Conservation (phyloP, 2,113 vertebrate genomes). For the Clarias gariepinus region DNA sequence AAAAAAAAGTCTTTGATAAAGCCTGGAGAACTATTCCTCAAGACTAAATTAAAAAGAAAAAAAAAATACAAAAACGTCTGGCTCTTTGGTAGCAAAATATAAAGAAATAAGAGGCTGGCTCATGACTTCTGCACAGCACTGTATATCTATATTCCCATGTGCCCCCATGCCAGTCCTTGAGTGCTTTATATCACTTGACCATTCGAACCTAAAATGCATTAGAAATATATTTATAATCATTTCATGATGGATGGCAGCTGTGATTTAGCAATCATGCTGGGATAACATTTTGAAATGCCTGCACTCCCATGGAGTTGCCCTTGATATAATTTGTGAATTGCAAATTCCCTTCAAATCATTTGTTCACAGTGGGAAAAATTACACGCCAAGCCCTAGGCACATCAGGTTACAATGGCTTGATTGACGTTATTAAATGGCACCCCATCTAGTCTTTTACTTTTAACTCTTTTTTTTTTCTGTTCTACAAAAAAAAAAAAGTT, state of each 20-base stretch:
- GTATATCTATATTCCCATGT: not conserved
- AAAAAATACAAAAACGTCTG: too few species aligned
- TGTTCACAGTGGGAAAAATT: not conserved
- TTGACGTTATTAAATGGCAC: slow-evolving; percentile 37
- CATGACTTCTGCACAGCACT: too few species aligned
- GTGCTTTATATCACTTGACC: not conserved
- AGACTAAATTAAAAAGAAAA: too few species aligned
- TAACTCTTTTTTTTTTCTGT: slow-evolving; percentile 18
- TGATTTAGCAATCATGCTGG: not conserved
- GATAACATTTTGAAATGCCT: not conserved
- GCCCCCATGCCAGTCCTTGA: not conserved
- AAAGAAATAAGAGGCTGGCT: too few species aligned
- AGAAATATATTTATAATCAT: not conserved
- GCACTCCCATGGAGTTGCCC: not conserved
- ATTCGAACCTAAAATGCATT: not conserved
- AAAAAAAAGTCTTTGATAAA: too few species aligned
- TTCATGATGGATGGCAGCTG: not conserved
- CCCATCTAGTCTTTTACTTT: slow-evolving; percentile 32
- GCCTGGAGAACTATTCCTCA: too few species aligned
- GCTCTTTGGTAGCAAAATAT: too few species aligned
- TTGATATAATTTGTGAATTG: not conserved
- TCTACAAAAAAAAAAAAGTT: slow-evolving; percentile 10
- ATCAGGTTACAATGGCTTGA: slow-evolving; percentile 10
- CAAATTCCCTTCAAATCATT: slow-evolving; percentile 36
- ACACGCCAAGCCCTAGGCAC: slow-evolving; percentile 17